Percentiles rank a stretch among this genome's conserved stretches.
Conservation (phyloP, 2,113 vertebrate species). For the Oryzias woworae region DNA sequence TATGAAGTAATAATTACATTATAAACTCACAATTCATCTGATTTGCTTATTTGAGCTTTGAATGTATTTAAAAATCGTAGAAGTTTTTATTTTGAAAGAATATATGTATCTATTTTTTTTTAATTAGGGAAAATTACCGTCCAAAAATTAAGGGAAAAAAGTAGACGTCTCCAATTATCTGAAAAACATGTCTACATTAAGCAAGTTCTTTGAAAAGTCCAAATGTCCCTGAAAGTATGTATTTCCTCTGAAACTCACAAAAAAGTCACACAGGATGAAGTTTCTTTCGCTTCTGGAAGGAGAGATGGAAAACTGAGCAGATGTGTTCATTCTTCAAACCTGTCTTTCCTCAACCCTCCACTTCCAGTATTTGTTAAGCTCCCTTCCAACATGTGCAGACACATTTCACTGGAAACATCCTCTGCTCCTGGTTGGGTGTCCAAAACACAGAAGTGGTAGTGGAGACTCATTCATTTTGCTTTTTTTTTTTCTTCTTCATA, state of each 20-base stretch:
- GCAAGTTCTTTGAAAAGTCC: conserved; percentile 58
- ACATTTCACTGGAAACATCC: conserved; percentile 7
- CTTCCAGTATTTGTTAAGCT: not conserved
- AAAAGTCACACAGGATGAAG: conserved; percentile 49
- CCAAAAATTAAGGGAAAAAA: not conserved
- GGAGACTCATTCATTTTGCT: too few relatives aligned
- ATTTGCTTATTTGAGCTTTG: too few relatives aligned
- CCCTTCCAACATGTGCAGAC: conserved; percentile 2
- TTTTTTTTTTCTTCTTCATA: too few relatives aligned
- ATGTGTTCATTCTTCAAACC: conserved; percentile 41
- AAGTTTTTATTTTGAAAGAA: too few relatives aligned
- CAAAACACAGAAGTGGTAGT: not conserved
- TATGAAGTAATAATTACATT: too few relatives aligned
- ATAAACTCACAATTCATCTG: too few relatives aligned
- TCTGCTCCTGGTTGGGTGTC: conserved; percentile 18
- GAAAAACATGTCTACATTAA: conserved; percentile 54
- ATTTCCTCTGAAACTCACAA: conserved; percentile 62
- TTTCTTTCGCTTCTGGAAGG: conserved; percentile 64
- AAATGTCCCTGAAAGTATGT: conserved; percentile 62
- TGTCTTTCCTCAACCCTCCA: conserved; percentile 1
- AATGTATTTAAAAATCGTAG: too few relatives aligned
- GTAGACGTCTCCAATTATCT: conserved; percentile 6
- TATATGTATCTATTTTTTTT: too few relatives aligned
- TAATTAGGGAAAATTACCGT: too few relatives aligned
- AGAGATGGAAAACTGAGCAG: conserved; percentile 57